Conservation (phyloP, 2,888 invertebrate species). For the Buathra laborator region DNA sequence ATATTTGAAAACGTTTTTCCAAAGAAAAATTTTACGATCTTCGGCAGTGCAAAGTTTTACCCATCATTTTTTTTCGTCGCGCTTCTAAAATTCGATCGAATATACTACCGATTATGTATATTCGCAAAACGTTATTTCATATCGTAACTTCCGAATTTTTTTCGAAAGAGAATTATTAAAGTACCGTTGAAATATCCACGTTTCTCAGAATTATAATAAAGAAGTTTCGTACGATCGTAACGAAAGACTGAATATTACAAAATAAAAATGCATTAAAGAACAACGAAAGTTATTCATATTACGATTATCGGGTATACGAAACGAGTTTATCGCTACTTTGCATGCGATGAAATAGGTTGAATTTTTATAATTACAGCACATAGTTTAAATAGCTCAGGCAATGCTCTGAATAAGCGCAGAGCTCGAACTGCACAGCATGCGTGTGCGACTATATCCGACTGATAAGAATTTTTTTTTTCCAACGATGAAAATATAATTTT, state of each 20-base stretch:
- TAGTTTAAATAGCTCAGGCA: conserved; percentile 10
- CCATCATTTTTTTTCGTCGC: too few relatives aligned
- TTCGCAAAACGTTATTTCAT: too few relatives aligned
- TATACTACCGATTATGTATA: too few relatives aligned
- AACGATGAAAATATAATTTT: too few relatives aligned
- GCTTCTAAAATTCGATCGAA: background rate
- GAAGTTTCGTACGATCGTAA: too few relatives aligned
- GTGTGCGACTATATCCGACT: background rate
- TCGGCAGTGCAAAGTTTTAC: background rate
- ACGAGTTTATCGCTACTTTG: conserved; percentile 29
- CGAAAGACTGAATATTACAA: too few relatives aligned
- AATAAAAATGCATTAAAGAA: background rate
- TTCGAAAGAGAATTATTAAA: too few relatives aligned
- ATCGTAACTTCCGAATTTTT: too few relatives aligned
- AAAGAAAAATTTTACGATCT: background rate
- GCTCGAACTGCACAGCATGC: background rate
- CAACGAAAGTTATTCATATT: background rate
- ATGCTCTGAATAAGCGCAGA: background rate
- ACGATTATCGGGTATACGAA: conserved; percentile 3
- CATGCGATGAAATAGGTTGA: conserved; percentile 27
- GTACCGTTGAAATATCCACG: too few relatives aligned
- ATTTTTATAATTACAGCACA: conserved; percentile 11
- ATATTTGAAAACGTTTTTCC: background rate
- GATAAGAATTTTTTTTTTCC: background rate
- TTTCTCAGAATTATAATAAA: too few relatives aligned